Evolutionary conservation across 2,797 vertebrate species (phyloP).

Genomic region (Hybognathus amarus): DNA sequence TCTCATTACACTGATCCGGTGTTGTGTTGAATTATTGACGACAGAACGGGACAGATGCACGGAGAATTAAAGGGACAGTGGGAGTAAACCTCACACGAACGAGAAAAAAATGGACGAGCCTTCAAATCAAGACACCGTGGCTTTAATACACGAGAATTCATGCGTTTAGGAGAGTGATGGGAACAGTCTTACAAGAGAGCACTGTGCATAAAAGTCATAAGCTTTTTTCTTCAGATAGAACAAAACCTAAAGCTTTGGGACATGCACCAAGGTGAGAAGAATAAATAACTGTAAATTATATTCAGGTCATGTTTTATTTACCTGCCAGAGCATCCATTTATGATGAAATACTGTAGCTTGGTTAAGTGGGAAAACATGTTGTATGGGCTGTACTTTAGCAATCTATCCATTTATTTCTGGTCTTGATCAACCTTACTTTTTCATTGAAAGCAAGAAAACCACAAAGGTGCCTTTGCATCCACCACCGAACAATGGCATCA

Average conservation of each 20-base stretch:
- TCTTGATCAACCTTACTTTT: constrained; percentile 6
- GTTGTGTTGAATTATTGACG: constrained; percentile 52
- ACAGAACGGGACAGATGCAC: background rate
- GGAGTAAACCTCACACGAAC: background rate
- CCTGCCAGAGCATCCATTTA: background rate
- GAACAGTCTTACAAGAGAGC: constrained; percentile 69
- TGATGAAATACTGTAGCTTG: background rate
- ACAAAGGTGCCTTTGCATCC: constrained; percentile 2
- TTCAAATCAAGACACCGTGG: background rate
- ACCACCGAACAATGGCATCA: constrained; percentile 10
- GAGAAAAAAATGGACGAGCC: background rate
- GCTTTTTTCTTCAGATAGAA: constrained; percentile 56
- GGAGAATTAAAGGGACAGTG: constrained; percentile 3
- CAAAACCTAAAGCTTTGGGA: constrained; percentile 59
- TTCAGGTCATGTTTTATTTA: background rate
- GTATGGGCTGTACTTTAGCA: background rate
- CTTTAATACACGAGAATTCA: background rate
- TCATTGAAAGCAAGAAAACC: constrained; percentile 40
- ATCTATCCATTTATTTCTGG: background rate
- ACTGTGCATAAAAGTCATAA: constrained; percentile 45
- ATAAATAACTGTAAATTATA: background rate
- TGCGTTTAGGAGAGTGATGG: constrained; percentile 65
- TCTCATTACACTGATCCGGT: constrained; percentile 52
- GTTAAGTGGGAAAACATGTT: background rate
- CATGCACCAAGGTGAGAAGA: constrained; percentile 64